These are phyloP conservation scores for Dicyrtoma fusca DNA, from an alignment of 2,888 invertebrate species.

Conservation along the genomic window DNA sequence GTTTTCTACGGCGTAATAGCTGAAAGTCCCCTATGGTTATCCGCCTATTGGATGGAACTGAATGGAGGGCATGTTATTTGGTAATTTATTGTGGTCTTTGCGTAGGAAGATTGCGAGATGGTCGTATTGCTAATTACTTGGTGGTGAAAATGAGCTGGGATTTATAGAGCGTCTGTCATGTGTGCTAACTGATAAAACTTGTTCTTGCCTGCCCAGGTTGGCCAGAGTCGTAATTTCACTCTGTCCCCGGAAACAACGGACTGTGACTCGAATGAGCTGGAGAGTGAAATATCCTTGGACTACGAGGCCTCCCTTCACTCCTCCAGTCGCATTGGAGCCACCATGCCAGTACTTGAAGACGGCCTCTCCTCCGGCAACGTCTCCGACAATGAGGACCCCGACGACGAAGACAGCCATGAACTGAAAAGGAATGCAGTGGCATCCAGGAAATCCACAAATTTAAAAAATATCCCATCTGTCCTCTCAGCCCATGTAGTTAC, in stretches of 20 bases:
- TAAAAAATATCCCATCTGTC: slow-evolving; percentile 11
- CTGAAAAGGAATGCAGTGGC: slow-evolving; percentile 1
- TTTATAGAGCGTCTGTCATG: not conserved
- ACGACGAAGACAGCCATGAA: slow-evolving; percentile 28
- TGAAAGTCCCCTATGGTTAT: too few species aligned
- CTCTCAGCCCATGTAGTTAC: not conserved
- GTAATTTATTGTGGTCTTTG: too few species aligned
- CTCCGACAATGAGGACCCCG: slow-evolving; percentile 75
- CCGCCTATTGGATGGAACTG: too few species aligned
- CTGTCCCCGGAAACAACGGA: slow-evolving; percentile 91
- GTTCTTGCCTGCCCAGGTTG: slow-evolving; percentile 62
- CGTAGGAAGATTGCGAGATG: too few species aligned
- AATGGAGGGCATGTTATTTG: too few species aligned
- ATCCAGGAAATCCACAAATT: slow-evolving; percentile 9
- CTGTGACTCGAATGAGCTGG: slow-evolving; percentile 85
- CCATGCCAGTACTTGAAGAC: slow-evolving; percentile 91
- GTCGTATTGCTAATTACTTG: too few species aligned
- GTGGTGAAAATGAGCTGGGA: too few species aligned
- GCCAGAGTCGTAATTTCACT: slow-evolving; percentile 81
- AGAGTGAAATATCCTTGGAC: slow-evolving; percentile 77
- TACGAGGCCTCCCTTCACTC: slow-evolving; percentile 60
- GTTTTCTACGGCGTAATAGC: too few species aligned
- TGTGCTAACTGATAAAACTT: too few species aligned
- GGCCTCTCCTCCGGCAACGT: slow-evolving; percentile 92
- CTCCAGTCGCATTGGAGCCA: slow-evolving; percentile 63